These are phyloP conservation scores for Bos javanicus DNA, from an alignment of 2,113 vertebrate species.

Conservation along the genomic window DNA sequence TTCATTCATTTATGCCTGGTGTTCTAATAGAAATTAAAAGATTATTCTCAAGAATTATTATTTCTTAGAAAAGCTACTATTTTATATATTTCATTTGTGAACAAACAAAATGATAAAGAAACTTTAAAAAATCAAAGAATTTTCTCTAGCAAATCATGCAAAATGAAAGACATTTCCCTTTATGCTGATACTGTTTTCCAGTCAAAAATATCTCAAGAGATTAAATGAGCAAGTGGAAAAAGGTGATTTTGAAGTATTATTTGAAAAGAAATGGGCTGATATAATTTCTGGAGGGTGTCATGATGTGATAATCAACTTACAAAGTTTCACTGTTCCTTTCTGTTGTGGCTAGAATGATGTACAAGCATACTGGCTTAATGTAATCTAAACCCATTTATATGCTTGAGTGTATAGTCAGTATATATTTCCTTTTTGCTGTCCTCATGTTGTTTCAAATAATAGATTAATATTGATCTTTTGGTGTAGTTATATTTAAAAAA, in stretches of 20 bases:
- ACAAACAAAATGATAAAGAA: not conserved
- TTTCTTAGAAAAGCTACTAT: not conserved
- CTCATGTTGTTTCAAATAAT: not conserved
- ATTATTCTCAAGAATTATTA: not conserved
- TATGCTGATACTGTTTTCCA: not conserved
- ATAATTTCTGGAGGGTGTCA: not conserved
- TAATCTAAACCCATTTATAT: not conserved
- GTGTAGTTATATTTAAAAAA: not conserved
- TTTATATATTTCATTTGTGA: not conserved
- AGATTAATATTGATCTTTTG: not conserved
- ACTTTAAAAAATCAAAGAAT: not conserved
- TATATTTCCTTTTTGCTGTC: not conserved
- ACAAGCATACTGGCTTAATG: not conserved
- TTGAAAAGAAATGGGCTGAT: constrained; percentile 27
- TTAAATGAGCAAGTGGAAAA: not conserved
- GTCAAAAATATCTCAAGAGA: constrained; percentile 20
- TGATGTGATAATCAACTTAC: not conserved
- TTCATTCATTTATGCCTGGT: not conserved
- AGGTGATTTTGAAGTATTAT: not conserved
- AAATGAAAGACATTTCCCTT: not conserved
- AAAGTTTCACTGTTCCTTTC: not conserved
- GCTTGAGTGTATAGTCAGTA: not conserved
- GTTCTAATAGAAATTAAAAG: not conserved
- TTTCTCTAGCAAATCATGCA: not conserved
- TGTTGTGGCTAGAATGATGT: not conserved